Conservation (phyloP, 35 echinoderm and acorn worm genomes). For the Stichopus chloronotus region DNA sequence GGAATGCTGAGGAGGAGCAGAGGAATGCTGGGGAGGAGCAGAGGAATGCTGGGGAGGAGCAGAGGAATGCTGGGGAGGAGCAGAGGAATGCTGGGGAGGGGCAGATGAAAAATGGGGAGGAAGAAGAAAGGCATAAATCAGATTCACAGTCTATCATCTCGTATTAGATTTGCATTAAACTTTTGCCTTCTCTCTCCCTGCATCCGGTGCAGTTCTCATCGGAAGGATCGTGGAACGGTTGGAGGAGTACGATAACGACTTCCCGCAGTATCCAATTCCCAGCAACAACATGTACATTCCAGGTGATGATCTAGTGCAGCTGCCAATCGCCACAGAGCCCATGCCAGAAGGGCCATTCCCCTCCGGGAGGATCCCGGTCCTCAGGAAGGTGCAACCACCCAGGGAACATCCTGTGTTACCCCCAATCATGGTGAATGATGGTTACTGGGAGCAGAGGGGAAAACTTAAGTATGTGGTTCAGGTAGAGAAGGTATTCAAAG, state of each 20-base stretch:
- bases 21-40: no score
- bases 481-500: slow-evolving; percentile 59
- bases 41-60: no score
- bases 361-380: neutral
- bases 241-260: slow-evolving; percentile 33
- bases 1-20: no score
- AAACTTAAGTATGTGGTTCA: slow-evolving; percentile 49
- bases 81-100: no score
- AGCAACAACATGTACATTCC: slow-evolving; percentile 5
- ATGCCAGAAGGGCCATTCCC: neutral
- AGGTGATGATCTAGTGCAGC: neutral
- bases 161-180: no score
- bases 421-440: slow-evolving; percentile 40
- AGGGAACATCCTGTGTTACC: slow-evolving; percentile 1
- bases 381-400: slow-evolving; percentile 45
- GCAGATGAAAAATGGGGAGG: no score
- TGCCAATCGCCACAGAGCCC: neutral
- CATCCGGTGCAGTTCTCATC: slow-evolving; percentile 12
- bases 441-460: neutral
- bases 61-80: no score
- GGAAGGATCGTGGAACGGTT: slow-evolving; percentile 52
- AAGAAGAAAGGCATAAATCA: no score
- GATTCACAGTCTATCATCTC: no score
- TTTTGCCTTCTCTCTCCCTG: neutral
- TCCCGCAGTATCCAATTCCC: slow-evolving; percentile 7